These are phyloP conservation scores for Micronycteris hirsuta DNA, from an alignment of 2,113 vertebrate species.

Conservation along the genomic window DNA sequence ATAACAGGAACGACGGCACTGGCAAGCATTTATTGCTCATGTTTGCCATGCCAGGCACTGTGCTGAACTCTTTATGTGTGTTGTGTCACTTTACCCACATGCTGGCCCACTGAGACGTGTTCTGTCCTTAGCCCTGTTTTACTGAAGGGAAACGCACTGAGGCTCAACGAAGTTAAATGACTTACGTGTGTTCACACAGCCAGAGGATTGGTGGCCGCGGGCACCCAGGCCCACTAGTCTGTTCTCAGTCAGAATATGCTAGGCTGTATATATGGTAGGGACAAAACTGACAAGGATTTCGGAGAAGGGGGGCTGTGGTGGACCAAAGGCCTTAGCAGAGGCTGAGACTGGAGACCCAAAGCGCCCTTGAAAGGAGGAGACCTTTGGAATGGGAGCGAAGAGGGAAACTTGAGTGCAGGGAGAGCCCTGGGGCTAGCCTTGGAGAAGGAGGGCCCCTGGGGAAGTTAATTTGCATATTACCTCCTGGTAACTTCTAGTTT, in stretches of 20 bases:
- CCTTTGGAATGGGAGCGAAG: background rate
- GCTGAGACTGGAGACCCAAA: background rate
- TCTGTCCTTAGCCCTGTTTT: background rate
- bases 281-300: background rate
- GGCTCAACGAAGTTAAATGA: background rate
- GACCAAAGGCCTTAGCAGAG: background rate
- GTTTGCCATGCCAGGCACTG: background rate
- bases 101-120: background rate
- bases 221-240: background rate
- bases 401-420: background rate
- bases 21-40: background rate
- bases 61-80: background rate
- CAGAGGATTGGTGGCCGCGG: no score
- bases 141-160: background rate
- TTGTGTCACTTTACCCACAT: background rate
- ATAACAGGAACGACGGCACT: background rate
- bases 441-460: background rate
- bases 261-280: background rate
- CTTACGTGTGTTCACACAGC: background rate
- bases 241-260: background rate
- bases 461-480: conserved; percentile 48
- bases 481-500: background rate
- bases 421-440: background rate
- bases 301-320: background rate
- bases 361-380: background rate